Base-by-base conservation (phyloP, 2,113 vertebrate species). In the Choloepus hoffmanni region DNA sequence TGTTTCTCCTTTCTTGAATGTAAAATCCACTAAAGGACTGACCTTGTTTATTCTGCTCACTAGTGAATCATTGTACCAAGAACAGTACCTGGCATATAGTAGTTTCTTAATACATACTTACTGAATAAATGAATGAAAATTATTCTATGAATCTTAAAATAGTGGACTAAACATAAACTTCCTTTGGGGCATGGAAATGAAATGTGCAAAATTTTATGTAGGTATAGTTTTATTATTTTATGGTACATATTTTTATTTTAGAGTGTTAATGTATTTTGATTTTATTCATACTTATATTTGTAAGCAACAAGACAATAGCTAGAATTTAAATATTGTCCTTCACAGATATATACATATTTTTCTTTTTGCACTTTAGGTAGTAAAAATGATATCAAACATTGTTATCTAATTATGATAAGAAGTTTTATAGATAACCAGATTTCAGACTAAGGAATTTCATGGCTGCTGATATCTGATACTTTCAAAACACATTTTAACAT, bases 161-260 rank as follows among this genome's bases (percentile, higher is more conserved):
- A 91, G n/a, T 85, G 6, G 68, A 77, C 12, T 92, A 62, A 78
- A 58, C 6, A 53, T 77, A 90, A 95, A 91, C 13, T 90, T 90
- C 13, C 6, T 83, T 24, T 85, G 19, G 91, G 11, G 7, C 4
- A 81, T 72, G 36, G 9, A 94, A 90, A 72, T n/a, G 3, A 68
- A 96, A 78, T 73, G n/a, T 79, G 12, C 11, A 85, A 87, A 94
- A 58, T 86, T 92, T 76, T 89, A 40, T 45, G 3, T 74, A 24
- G 8, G 2, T 78, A 1, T 82, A 62, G 48, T 55, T 77, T 93
- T 79, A 77, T 83, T 79, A 12, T 62, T 9, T 83, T 28, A 79
- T n/a, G 7, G 70, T 67, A 24, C 12, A 0, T 53, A 78, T 67
- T 95, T 85, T 55, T 65, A 77, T 65, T 87, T 93, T 86, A 90